Evolutionary conservation across 2,113 vertebrate species (phyloP), one percentile per base, ranked within the genome.

Genomic region (Pionites leucogaster): DNA sequence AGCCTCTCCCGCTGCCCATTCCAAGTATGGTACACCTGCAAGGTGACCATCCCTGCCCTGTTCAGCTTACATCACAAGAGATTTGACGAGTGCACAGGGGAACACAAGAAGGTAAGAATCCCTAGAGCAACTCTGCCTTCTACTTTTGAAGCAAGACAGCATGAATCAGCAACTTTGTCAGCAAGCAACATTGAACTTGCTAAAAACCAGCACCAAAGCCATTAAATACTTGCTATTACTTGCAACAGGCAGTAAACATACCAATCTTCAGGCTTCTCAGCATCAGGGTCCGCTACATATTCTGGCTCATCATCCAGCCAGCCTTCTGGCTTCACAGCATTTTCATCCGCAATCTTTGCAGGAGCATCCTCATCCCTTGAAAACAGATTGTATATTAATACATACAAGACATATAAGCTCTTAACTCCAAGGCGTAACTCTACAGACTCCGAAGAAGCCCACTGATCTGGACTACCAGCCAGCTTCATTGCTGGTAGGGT

Each of bases 291-390:
- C 22, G 99, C 97, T 27, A 99, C 97, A 80, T 99, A 99, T 77
- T 99, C 99, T 0, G 98, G 98, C 77, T 99, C 99, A 57, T 99
- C 98, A 84, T 99, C 99, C 96, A 99, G 88, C 99, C 99, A 99
- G 55, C 99, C 99, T 29, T 99, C 99, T 1, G 99, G 99, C 92
- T 99, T 99, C 82, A 99, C 98, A 4, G 99, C 99, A 1, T 98
- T 98, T 67, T 99, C 99, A 96, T 99, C 99, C 0, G 98, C 92
- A 1, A 99, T 97, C 98, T 99, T 99, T 90, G 99, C 98, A 10
- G 99, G 99, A 82, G 99, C 99, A 47, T 99, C 99, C 94, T 99
- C 99, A 94, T 99, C 99, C 99, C 99, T 99, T 65, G 24, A 59
- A 72, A 76, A 29, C 11, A 59, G 67, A 62, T 44, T 13, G 62